Base-by-base conservation (phyloP, 2,113 vertebrate genomes). In the Entosphenus tridentatus region DNA sequence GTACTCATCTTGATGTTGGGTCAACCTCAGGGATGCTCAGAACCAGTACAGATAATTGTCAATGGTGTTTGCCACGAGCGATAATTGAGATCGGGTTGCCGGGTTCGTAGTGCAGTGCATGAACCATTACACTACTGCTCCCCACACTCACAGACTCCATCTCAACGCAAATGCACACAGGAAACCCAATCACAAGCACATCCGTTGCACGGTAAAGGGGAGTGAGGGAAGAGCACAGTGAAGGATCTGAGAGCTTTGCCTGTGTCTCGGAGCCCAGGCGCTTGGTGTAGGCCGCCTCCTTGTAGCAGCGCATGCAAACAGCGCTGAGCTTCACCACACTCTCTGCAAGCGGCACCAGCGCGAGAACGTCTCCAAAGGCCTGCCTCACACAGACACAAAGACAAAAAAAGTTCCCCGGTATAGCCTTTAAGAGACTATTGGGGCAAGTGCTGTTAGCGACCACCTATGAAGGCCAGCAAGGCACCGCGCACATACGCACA, bases 261-360 rank as follows among this genome's bases (percentile, higher is more conserved):
- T 96, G 88, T 56, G 80, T 81, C 77, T 98, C 92, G 0, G 76
- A 68, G 69, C 93, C 93, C 56, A 96, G 79, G 74, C 92, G 79
- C 76, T 96, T 95, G 2, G 93, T 98, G 77, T 95, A 98, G 21
- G 89, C 83, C 0, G 92, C 93, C 16, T 96, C 90, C 16, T 80
- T 81, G 77, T 82, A 98, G 75, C 92, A 96, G 76, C 86, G 82
- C 88, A 95, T 95, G 76, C 92, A 96, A 74, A 98, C 93, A 0
- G 93, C 89, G 0, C 87, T 86, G 71, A 98, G 84, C 79, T 98
- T 98, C 74, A 98, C 93, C 67, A 98, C 89, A 0, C 87, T 96
- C 77, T 96, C 92, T 0, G 90, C 90, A 70, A 98, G 77, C 0
- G 93, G 92, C 18, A 96, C 81, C 57, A 98, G 81, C 76, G 82